Evolutionary conservation across 2,797 vertebrate genomes (phyloP).

Genomic region (Halcyon leucocephala): DNA sequence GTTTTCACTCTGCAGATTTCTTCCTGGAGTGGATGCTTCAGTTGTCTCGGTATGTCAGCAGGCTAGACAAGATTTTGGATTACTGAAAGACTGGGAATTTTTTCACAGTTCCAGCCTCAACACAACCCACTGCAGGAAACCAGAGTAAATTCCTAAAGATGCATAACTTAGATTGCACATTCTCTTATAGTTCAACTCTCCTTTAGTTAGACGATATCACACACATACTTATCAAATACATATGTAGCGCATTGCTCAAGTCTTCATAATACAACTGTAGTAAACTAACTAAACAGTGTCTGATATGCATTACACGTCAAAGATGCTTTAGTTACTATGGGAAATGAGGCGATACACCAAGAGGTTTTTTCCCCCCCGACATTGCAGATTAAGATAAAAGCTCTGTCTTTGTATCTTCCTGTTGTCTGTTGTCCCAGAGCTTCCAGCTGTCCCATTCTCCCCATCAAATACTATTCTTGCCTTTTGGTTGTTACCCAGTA

Average conservation of each 20-base stretch:
- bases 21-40: background rate
- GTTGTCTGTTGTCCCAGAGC: background rate
- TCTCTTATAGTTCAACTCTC: background rate
- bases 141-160: background rate
- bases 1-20: background rate
- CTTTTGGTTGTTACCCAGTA: background rate
- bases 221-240: background rate
- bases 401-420: background rate
- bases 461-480: background rate
- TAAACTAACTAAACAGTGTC: background rate
- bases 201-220: background rate
- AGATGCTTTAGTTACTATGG: background rate
- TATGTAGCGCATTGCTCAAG: background rate
- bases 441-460: background rate
- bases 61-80: background rate
- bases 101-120: background rate
- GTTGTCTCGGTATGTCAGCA: background rate
- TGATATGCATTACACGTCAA: background rate
- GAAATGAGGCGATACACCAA: background rate
- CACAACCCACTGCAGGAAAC: background rate
- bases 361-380: background rate
- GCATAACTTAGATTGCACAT: background rate
- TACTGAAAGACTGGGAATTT: background rate
- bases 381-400: background rate
- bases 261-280: background rate